Evolutionary conservation across 2,888 invertebrate genomes (phyloP), one percentile per base, ranked within the genome.

Genomic region (Philhelius pedissequus): DNA sequence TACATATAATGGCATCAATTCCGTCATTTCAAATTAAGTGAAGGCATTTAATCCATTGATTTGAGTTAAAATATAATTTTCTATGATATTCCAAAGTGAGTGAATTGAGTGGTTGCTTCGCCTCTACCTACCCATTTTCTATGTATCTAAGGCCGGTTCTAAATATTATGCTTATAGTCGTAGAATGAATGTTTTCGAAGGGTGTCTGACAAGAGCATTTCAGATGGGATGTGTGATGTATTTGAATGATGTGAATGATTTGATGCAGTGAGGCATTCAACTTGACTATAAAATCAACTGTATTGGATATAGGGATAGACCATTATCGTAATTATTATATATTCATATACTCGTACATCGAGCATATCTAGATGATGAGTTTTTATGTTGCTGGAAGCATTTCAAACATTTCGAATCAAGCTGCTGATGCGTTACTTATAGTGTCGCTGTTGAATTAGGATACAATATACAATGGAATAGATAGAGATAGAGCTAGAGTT

Each of bases 21-120:
- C 70, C 79, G 45, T 70, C 79, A 71, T 64, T 79, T 66, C 30
- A 66, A 69, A 78, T 78, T 60, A 75, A 84, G 64, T 68, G 76
- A 78, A 66, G 64, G 62, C 79, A 78, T 77, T 77, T 78, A 78
- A 83, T 83, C 58, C 75, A 83, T 84, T 79, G 83, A 84, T 84
- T 84, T 70, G 79, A 80, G 75, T 84, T 84, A 75, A 71, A 79
- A 75, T 74, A 78, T 74, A 38, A 69, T 69, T 77, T 62, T 40
- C 64, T 38, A 52, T 56, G 20, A 20, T 32, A 56, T 35, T 32
- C 18, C 43, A 27, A 27, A 52, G 9, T 68, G 38, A 45, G 22
- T 45, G 25, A 58, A 56, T n/a, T n/a, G n/a, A n/a, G n/a, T n/a
- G n/a, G n/a, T n/a, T n/a, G n/a, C n/a, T n/a, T n/a, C n/a, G n/a